A percentile compares a stretch with the other conserved stretches of the same genome.
Evolutionary conservation across 2,797 vertebrate species (phyloP).

Genomic region (Peromyscus attwateri): DNA sequence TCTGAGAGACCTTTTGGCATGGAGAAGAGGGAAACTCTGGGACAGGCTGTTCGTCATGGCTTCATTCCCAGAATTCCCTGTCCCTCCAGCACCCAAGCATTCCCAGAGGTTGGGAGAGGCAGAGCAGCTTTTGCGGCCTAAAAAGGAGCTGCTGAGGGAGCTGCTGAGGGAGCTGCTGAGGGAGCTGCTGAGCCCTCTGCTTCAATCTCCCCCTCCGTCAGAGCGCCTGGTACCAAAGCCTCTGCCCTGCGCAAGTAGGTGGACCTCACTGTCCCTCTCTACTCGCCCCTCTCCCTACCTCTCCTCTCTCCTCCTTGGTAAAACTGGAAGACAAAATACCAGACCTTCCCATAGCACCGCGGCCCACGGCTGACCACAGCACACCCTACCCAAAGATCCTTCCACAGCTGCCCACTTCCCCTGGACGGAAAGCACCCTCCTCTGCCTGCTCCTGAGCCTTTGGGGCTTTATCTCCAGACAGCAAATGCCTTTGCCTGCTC

Average conservation of each 20-base stretch:
- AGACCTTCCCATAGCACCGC: accelerated
- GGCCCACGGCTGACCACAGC: not conserved
- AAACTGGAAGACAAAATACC: not conserved
- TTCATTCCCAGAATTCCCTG: not conserved
- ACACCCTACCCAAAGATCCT: not conserved
- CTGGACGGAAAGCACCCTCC: not conserved
- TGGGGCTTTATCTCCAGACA: not conserved
- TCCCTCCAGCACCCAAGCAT: not conserved
- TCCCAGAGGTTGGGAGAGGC: not conserved
- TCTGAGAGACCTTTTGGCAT: not conserved
- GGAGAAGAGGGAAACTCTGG: not conserved
- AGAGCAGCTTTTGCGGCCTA: not conserved
- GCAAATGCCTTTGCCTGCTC: not conserved
- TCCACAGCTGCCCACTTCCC: no score
- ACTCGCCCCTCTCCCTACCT: no score
- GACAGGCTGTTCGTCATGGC: not conserved
- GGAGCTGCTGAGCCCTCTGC: not conserved
- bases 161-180: not conserved
- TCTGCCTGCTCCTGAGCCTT: accelerated
- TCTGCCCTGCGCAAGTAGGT: not conserved
- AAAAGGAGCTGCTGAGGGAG: not conserved
- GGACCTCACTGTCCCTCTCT: not conserved
- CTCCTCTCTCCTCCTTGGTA: not conserved
- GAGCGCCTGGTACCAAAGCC: not conserved
- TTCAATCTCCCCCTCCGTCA: not conserved